Evolutionary conservation across 2,888 invertebrate genomes (phyloP), one percentile per base, ranked within the genome.

Genomic region (Epiperipatus broadwayi): DNA sequence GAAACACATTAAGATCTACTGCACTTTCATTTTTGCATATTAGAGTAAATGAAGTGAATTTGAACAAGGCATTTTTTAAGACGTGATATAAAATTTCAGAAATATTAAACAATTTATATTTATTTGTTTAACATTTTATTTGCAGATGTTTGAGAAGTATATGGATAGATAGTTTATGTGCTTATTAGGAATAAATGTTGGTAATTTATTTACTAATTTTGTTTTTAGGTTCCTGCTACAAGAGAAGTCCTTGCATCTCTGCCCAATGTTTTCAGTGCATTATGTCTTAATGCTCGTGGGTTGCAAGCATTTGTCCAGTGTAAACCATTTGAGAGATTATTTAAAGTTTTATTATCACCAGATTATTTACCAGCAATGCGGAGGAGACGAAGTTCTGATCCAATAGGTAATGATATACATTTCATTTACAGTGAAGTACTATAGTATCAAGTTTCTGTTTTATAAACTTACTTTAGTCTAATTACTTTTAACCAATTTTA

Each of bases 361-460:
- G 73, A 74, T 38, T 85, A 84, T 58, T 60, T 85, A 39, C 73
- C 78, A 2, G 81, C 83, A 3, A 80, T 85, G 81, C 66, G 79
- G 37, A 66, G 80, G 41, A 66, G 81, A 22, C 68, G 83, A 14
- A 76, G 75, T 47, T 74, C 78, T 0, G 81, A 83, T 46, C 58
- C 51, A 19, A 50, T 56, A 55, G 37, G 59, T 60, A 43, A 57
- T n/a, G n/a, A n/a, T n/a, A n/a, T n/a, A 59, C 53, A 5, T 29
- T 12, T 2, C n/a, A 15, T 8, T n/a, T 19, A 5, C 32, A 15
- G 21, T n/a, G n/a, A n/a, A n/a, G n/a, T n/a, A n/a, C n/a, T n/a
- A n/a, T n/a, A n/a, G n/a, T n/a, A n/a, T n/a, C n/a, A n/a, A n/a
- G n/a, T n/a, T n/a, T n/a, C n/a, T n/a, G n/a, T n/a, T n/a, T n/a